phyloP scores from a whole-genome alignment of 2,888 invertebrate species.

The Apoda limacodes region DNA sequence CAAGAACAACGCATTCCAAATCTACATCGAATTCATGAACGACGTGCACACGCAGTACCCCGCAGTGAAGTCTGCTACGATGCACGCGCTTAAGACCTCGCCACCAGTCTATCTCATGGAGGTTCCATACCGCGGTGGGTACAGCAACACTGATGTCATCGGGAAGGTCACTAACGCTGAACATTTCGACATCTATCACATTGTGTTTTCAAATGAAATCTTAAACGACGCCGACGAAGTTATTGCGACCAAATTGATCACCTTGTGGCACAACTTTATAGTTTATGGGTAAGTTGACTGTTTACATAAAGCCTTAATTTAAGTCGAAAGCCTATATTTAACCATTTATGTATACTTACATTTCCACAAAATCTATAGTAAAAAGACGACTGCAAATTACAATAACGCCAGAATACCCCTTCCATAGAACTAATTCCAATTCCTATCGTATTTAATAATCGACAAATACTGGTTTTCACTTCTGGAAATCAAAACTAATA shows the following conservation, averaged over 20 bases:
- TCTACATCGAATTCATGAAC: slow-evolving; percentile 38
- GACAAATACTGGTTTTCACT: too few relatives aligned
- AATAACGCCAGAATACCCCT: too few relatives aligned
- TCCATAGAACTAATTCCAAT: too few relatives aligned
- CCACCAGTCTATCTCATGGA: slow-evolving; percentile 44
- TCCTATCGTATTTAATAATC: too few relatives aligned
- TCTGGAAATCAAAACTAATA: too few relatives aligned
- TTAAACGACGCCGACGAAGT: slow-evolving; percentile 22
- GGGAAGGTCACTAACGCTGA: slow-evolving; percentile 6
- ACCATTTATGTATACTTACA: too few relatives aligned
- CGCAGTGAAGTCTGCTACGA: slow-evolving; percentile 33
- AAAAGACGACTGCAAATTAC: too few relatives aligned
- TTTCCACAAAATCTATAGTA: too few relatives aligned
- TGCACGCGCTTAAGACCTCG: slow-evolving; percentile 32
- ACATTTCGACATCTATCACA: slow-evolving; percentile 29
- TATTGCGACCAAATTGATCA: slow-evolving; percentile 28
- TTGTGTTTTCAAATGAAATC: slow-evolving; percentile 27
- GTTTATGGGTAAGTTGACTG: slow-evolving; percentile 44
- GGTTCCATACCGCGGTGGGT: slow-evolving; percentile 19
- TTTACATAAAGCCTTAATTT: too few relatives aligned
- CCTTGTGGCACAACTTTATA: slow-evolving; percentile 43
- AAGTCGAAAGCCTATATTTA: too few relatives aligned
- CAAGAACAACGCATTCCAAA: slow-evolving; percentile 21
- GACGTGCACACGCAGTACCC: slow-evolving; percentile 46
- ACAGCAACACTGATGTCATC: slow-evolving; percentile 9